These are phyloP conservation scores for Morelia viridis DNA, from an alignment of 2,797 vertebrate species.

Conservation along the genomic window DNA sequence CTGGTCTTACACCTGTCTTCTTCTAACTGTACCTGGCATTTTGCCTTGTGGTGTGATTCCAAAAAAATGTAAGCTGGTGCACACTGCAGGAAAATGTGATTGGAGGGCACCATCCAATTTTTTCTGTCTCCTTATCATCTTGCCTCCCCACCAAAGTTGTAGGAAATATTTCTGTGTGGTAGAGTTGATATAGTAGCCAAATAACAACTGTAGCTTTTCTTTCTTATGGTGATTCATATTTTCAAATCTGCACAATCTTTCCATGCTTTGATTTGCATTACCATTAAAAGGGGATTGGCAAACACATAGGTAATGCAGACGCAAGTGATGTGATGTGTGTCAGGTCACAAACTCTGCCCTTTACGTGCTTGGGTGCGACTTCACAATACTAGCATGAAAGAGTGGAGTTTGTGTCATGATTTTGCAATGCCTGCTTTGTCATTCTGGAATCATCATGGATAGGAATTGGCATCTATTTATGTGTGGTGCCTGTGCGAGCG, in stretches of 20 bases:
- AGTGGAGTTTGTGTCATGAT: neutral
- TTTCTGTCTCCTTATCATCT: neutral
- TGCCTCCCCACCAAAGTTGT: neutral
- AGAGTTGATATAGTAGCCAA: neutral
- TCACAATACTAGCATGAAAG: neutral
- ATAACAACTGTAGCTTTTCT: neutral
- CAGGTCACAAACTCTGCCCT: neutral
- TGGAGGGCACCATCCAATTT: neutral
- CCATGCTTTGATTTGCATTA: slow-evolving; percentile 27
- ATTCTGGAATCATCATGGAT: neutral
- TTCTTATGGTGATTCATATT: neutral
- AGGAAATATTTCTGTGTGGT: neutral
- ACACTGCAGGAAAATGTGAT: neutral
- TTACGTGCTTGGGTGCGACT: neutral
- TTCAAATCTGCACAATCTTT: neutral
- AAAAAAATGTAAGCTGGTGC: neutral
- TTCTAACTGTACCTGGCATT: neutral
- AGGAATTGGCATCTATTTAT: neutral
- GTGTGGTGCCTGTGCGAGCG: no score
- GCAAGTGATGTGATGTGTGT: neutral
- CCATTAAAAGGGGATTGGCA: slow-evolving; percentile 33
- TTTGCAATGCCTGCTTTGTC: neutral
- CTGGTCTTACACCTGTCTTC: neutral
- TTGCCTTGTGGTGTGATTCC: neutral
- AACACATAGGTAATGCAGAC: no score